These are phyloP conservation scores for Dryobota labecula DNA, from an alignment of 2,888 invertebrate species.

Conservation along the genomic window DNA sequence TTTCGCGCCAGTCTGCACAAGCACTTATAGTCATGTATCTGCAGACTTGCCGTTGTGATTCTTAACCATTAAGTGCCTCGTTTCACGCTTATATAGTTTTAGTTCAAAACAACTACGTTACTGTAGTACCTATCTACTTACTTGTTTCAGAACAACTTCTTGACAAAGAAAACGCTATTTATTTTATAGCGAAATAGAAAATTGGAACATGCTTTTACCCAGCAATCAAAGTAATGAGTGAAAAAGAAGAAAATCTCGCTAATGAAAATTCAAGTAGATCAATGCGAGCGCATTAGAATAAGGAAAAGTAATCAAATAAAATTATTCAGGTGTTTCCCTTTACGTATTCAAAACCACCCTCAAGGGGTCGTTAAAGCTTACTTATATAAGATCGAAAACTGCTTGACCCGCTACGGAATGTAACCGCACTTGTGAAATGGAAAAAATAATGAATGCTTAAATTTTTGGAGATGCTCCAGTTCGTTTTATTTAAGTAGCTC, in stretches of 20 bases:
- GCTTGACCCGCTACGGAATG: constrained; percentile 68
- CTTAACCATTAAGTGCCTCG: neutral
- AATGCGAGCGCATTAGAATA: constrained; percentile 36
- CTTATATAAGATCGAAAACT: constrained; percentile 66
- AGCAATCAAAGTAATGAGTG: constrained; percentile 11
- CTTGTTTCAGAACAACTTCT: too few relatives aligned
- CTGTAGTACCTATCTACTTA: too few relatives aligned
- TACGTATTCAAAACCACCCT: constrained; percentile 54
- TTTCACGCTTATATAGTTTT: neutral
- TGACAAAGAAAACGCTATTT: too few relatives aligned
- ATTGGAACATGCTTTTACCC: neutral
- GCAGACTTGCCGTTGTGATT: constrained; percentile 15
- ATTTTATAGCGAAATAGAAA: neutral
- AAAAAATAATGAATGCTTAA: constrained; percentile 74
- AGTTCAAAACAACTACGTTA: too few relatives aligned
- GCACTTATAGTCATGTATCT: neutral
- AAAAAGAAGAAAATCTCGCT: constrained; percentile 5
- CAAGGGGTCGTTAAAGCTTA: constrained; percentile 60
- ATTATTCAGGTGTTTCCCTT: constrained; percentile 59
- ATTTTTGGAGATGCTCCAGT: constrained; percentile 71
- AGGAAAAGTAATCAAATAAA: constrained; percentile 52
- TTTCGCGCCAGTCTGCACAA: too few relatives aligned
- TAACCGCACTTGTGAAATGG: constrained; percentile 68
- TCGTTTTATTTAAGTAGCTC: constrained; percentile 71
- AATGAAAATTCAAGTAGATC: constrained; percentile 43